phyloP scores from a whole-genome alignment of 2,888 invertebrate genomes.

The Bembecia ichneumoniformis region DNA sequence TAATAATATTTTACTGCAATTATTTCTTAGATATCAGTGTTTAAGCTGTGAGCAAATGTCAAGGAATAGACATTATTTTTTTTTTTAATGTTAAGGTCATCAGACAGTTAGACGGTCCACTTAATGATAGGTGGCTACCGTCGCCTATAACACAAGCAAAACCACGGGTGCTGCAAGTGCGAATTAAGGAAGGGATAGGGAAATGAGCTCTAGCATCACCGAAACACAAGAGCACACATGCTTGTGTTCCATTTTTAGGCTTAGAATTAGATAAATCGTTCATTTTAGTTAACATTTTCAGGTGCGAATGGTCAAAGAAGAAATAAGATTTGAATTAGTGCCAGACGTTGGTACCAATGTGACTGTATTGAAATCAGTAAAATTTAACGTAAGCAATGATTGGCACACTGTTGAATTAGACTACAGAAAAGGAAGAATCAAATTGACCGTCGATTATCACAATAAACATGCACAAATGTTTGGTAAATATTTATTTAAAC shows the following conservation, averaged over 20 bases:
- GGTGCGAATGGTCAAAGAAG: constrained; percentile 87
- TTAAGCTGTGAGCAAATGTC: no score
- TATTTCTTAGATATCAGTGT: no score
- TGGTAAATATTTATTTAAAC: constrained; percentile 38
- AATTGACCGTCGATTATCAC: constrained; percentile 81
- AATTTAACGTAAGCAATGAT: constrained; percentile 82
- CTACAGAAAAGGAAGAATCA: constrained; percentile 81
- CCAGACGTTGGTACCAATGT: constrained; percentile 82
- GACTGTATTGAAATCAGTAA: constrained; percentile 84
- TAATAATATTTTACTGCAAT: no score
- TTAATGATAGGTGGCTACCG: no score
- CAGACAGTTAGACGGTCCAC: no score
- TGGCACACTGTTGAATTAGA: constrained; percentile 89
- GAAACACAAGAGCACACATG: no score
- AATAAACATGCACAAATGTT: constrained; percentile 79
- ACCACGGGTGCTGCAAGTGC: no score
- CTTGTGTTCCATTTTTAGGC: not conserved
- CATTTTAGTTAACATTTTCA: constrained; percentile 42
- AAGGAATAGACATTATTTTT: no score
- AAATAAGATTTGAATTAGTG: constrained; percentile 86
- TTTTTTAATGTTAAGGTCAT: no score
- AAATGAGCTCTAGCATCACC: no score
- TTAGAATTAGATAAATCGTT: not conserved
- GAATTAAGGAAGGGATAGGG: no score
- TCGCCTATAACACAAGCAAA: no score